Percentiles rank a stretch among this genome's conserved stretches.
phyloP scores from a whole-genome alignment of 1,140 invertebrate genomes.

The Mamestra configurata region DNA sequence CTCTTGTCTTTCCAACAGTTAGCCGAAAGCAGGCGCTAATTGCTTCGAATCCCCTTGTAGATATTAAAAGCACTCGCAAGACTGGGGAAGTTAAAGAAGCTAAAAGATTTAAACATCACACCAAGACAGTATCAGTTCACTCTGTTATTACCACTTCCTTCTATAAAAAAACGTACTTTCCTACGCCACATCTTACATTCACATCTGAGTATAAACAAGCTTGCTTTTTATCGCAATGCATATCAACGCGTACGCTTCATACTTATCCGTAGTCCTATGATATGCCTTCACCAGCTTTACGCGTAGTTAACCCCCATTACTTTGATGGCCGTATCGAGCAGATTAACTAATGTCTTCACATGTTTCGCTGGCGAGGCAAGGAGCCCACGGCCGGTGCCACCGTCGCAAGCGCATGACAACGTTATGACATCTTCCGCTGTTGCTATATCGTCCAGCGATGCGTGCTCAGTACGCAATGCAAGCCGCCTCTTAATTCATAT shows the following conservation, averaged over 20 bases:
- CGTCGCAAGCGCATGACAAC: constrained; percentile 44
- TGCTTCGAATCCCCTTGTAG: too few species aligned
- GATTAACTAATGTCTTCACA: constrained; percentile 32
- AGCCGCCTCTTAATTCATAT: constrained; percentile 46
- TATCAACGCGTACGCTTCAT: background rate
- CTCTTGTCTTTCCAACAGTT: too few species aligned
- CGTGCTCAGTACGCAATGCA: constrained; percentile 44
- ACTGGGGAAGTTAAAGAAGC: background rate
- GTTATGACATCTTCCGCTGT: constrained; percentile 55
- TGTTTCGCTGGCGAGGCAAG: constrained; percentile 42
- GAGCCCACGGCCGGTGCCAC: constrained; percentile 50
- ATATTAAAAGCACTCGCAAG: too few species aligned
- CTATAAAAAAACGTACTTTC: constrained; percentile 9
- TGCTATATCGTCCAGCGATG: constrained; percentile 51
- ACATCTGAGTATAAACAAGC: background rate
- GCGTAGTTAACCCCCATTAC: constrained; percentile 35
- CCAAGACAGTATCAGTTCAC: background rate
- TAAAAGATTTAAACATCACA: background rate
- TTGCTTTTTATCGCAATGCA: background rate
- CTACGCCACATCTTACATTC: background rate
- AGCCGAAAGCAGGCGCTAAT: too few species aligned
- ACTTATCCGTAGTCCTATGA: constrained; percentile 8
- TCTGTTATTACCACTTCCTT: constrained; percentile 5
- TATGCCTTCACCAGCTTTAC: constrained; percentile 10
- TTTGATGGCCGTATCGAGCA: background rate